Evolutionary conservation across 1,140 invertebrate species (phyloP).

Genomic region (Tribolium madens): DNA sequence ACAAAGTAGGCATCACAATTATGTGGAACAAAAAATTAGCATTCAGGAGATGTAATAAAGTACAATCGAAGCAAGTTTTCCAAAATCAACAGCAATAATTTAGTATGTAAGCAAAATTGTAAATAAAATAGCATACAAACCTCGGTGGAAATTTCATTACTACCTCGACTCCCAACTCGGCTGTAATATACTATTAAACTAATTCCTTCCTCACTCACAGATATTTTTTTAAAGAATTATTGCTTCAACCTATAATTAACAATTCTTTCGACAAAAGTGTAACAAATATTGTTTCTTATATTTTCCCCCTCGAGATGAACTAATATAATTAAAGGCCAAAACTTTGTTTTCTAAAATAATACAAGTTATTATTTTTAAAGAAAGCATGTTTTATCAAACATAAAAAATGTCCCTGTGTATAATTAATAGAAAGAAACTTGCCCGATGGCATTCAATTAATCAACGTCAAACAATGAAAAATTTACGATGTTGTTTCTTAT

Average conservation of each 20-base stretch:
- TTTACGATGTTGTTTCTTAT: not conserved
- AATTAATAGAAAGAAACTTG: slow-evolving; percentile 1
- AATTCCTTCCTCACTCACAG: no score
- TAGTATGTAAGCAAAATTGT: no score
- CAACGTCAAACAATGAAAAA: slow-evolving; percentile 20
- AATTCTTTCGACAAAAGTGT: not conserved
- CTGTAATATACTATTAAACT: no score
- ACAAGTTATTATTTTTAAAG: slow-evolving; percentile 10
- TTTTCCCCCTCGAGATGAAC: not conserved
- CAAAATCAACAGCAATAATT: no score
- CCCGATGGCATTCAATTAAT: not conserved
- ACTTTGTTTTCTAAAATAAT: slow-evolving; percentile 1
- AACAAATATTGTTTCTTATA: not conserved
- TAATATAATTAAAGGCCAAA: not conserved
- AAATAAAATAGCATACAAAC: no score
- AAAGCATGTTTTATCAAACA: not conserved
- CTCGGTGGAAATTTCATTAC: no score
- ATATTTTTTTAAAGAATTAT: no score
- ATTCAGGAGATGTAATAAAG: no score
- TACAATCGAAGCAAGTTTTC: no score
- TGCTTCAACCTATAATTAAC: not conserved
- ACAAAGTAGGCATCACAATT: no score
- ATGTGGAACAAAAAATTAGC: no score
- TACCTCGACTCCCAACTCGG: no score
- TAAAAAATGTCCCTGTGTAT: not conserved